Base-by-base conservation (phyloP, 2,797 vertebrate genomes). In the Paedocypris micromegethes region DNA sequence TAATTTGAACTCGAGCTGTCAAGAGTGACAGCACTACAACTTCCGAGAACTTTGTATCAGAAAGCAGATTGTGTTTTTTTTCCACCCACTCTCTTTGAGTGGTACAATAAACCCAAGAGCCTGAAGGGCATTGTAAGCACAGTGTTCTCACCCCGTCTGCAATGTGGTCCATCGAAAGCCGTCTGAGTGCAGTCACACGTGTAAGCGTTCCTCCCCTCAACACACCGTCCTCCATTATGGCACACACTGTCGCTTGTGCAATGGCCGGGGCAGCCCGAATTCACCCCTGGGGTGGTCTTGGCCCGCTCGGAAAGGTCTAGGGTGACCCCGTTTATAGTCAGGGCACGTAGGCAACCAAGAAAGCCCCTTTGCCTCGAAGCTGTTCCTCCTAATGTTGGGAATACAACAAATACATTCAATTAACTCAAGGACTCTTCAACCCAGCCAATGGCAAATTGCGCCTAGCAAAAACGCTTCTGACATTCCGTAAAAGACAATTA, bases 221-320 rank as follows among this genome's bases (percentile, higher is more conserved):
- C 85, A 64, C 92, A 93, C 75, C 86, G 90, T 47, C 91, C 92
- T 72, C 89, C 89, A 0, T 93, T 91, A 51, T 86, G 88, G 45
- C 92, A 93, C 46, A 89, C 75, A 70, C 82, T 88, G 9, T 91
- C 89, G 72, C 89, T 91, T 77, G 90, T 92, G 74, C 92, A 93
- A 63, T 93, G 90, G 2, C 92, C 92, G 0, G 89, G 91, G 48
- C 92, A 93, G 5, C 91, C 91, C 0, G 89, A 88, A 64, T 86
- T 88, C 62, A 93, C 90, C 57, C 91, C 91, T 5, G 86, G 77
- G 0, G 90, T 90, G 73, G 87, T 83, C 76, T 89, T 91, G 6
- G 92, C 91, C 43, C 86, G 84, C 70, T 93, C 92, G 9, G 92
- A 91, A 6, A 93, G 88, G 71, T 93, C 90, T 66, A 93, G 74